A percentile compares a stretch with the other conserved stretches of the same genome.
Evolutionary conservation across 2,113 vertebrate genomes (phyloP).

Genomic region (Coturnix japonica): DNA sequence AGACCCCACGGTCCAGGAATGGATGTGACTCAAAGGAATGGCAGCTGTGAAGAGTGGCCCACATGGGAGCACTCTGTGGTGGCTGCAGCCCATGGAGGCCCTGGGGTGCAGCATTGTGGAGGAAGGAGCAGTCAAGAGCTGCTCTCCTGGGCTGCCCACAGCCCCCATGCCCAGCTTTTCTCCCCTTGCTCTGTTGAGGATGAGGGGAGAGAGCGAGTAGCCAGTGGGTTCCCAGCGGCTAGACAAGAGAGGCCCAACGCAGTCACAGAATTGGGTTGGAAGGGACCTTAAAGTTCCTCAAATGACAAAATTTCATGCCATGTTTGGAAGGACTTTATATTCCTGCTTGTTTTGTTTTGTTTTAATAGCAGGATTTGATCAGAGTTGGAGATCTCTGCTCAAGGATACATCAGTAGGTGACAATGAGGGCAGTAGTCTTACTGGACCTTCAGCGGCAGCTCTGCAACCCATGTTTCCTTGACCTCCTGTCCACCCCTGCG

Average conservation of each 20-base stretch:
- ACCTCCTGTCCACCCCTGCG: neutral
- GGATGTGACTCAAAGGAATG: neutral
- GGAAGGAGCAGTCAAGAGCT: neutral
- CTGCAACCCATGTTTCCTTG: neutral
- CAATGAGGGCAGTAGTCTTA: neutral
- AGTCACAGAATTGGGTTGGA: neutral
- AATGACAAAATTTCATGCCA: neutral
- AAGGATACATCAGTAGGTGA: too few relatives aligned
- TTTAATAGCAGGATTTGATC: neutral
- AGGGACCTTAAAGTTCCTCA: neutral
- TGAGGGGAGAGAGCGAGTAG: neutral
- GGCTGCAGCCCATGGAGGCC: neutral
- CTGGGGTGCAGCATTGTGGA: rapidly evolving
- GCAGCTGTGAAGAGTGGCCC: neutral
- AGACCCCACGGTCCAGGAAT: rapidly evolving
- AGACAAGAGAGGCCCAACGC: neutral
- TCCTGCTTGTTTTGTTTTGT: neutral
- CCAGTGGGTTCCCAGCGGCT: neutral
- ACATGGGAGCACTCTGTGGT: neutral
- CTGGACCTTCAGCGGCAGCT: neutral
- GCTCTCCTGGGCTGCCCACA: neutral
- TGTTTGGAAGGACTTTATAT: neutral
- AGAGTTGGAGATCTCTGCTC: neutral
- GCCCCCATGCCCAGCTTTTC: neutral
- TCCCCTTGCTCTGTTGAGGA: neutral